A percentile compares a stretch with the other conserved stretches of the same genome.
These are phyloP conservation scores for Iphiclides podalirius DNA, from an alignment of 2,888 invertebrate species.

Conservation along the genomic window DNA sequence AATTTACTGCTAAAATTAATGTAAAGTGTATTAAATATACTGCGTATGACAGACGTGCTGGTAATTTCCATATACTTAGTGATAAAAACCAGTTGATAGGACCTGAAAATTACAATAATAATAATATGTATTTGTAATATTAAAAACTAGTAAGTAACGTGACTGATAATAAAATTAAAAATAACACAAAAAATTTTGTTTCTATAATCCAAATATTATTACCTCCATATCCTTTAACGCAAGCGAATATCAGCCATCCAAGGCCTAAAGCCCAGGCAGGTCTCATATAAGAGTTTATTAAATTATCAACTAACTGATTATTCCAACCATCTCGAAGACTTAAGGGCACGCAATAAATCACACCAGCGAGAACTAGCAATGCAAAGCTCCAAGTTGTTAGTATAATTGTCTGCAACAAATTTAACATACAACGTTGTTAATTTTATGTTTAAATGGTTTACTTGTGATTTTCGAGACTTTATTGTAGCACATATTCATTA, in stretches of 20 bases:
- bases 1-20: slow-evolving; percentile 2
- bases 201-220: slow-evolving; percentile 4
- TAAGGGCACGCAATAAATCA: slow-evolving; percentile 40
- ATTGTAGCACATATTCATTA: too few relatives aligned
- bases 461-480: too few relatives aligned
- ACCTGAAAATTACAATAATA: slow-evolving; percentile 37
- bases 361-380: slow-evolving; percentile 9
- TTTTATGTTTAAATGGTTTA: too few relatives aligned
- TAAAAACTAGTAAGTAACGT: too few relatives aligned
- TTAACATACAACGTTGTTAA: too few relatives aligned
- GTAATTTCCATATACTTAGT: slow-evolving; percentile 65
- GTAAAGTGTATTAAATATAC: slow-evolving; percentile 76
- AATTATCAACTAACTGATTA: slow-evolving; percentile 43
- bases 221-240: slow-evolving; percentile 68
- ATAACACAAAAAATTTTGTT: background rate
- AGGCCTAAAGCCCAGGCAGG: slow-evolving; percentile 65
- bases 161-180: too few relatives aligned
- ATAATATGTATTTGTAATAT: too few relatives aligned
- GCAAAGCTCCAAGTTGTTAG: slow-evolving; percentile 6
- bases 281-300: slow-evolving; percentile 55
- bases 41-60: slow-evolving; percentile 74
- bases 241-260: slow-evolving; percentile 70
- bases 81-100: slow-evolving; percentile 70
- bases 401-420: slow-evolving; percentile 5
- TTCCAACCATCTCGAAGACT: slow-evolving; percentile 45